phyloP scores from a whole-genome alignment of 2,888 invertebrate genomes.

The Keiferia lycopersicella region DNA sequence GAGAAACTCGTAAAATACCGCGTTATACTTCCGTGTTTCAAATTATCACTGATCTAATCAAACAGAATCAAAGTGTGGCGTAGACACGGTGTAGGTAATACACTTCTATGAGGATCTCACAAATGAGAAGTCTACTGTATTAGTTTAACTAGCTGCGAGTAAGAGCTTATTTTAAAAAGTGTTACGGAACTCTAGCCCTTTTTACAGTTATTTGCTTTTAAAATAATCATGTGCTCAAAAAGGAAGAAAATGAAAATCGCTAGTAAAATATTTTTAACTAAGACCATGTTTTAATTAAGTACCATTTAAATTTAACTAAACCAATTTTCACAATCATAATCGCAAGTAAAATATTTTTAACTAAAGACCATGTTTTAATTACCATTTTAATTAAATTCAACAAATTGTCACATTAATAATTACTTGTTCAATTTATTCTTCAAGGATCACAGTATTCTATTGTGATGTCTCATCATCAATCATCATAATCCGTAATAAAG shows the following conservation, averaged over 20 bases:
- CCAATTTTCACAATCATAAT: neutral
- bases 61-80: too few species aligned
- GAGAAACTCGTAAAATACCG: too few species aligned
- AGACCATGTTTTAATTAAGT: neutral
- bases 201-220: conserved; percentile 1
- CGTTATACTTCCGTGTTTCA: too few species aligned
- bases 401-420: too few species aligned
- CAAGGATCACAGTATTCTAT: too few species aligned
- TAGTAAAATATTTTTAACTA: conserved; percentile 8
- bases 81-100: too few species aligned
- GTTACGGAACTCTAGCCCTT: neutral
- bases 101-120: too few species aligned
- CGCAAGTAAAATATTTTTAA: neutral
- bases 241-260: neutral
- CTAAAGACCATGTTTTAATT: neutral
- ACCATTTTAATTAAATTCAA: neutral
- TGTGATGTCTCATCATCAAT: too few species aligned
- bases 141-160: neutral
- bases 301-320: neutral
- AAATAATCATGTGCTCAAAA: neutral
- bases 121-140: neutral
- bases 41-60: too few species aligned
- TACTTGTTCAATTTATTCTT: too few species aligned
- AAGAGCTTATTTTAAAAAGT: neutral
- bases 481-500: too few species aligned